Base-by-base conservation (phyloP, 2,113 vertebrate genomes). In the Excalfactoria chinensis region DNA sequence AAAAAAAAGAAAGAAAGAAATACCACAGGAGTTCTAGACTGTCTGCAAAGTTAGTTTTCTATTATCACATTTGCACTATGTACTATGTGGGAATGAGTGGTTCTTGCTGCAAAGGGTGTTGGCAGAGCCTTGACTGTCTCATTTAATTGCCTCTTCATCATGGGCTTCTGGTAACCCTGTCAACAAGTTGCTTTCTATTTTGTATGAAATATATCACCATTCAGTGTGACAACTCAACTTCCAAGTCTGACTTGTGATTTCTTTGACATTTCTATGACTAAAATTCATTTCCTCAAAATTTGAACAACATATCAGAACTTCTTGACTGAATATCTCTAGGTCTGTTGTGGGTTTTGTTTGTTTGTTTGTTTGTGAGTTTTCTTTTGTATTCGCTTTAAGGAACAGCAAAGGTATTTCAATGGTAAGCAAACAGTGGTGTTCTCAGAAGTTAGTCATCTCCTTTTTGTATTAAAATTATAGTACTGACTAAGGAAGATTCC, bases 151-250 rank as follows among this genome's bases (percentile, higher is more conserved):
- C 70, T 93, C 69, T 96, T 86, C 88, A 90, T 86, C 73, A 91
- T 95, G 88, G 86, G 79, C 90, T 94, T 93, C 71, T 66, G 76
- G 83, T 95, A 96, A 95, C 90, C 86, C 83, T 90, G 92, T 86
- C 92, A 94, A 90, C 86, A 88, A 84, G 73, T 75, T 90, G 43
- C 73, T 95, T 95, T 84, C 90, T 86, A 9, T 90, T 93, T 89
- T 48, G 23, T 3, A 86, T 78, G 86, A 90, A 86, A 92, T 92
- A 81, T 88, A 94, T 93, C 89, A 72, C 83, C 53, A 81, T 88
- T 78, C 86, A 69, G 72, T 81, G 53, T 80, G 60, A 74, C 88
- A 86, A 48, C 88, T 84, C 85, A 78, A 37, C 21, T 86, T 94
- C 86, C 79, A 94, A 86, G 48, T 84, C 76, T 88, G 86, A 93